phyloP scores from a whole-genome alignment of 1,140 invertebrate genomes.

The Neomicropteryx cornuta region DNA sequence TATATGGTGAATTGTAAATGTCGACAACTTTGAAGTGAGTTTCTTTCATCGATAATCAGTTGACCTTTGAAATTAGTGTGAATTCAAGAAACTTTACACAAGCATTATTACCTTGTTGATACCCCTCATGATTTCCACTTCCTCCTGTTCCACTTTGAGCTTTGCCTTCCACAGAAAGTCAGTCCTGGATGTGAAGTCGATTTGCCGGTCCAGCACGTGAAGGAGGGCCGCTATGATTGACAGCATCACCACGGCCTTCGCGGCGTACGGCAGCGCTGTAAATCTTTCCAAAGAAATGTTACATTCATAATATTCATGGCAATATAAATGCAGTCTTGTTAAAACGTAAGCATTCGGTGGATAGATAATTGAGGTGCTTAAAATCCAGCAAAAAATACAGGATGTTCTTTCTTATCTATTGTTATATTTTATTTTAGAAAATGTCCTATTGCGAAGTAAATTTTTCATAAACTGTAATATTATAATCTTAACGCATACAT shows the following conservation, averaged over 20 bases:
- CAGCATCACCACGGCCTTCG: constrained; percentile 50
- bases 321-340: background rate
- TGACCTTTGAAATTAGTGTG: background rate
- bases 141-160: constrained; percentile 82
- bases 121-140: constrained; percentile 88
- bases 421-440: too few relatives aligned
- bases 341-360: too few relatives aligned
- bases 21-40: too few relatives aligned
- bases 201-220: constrained; percentile 72
- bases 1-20: too few relatives aligned
- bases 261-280: constrained; percentile 49
- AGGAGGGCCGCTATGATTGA: constrained; percentile 53
- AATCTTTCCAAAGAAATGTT: constrained; percentile 40
- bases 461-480: too few relatives aligned
- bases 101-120: constrained; percentile 68
- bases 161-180: constrained; percentile 92
- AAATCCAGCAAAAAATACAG: too few relatives aligned
- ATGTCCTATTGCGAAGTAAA: too few relatives aligned
- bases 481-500: too few relatives aligned
- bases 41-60: too few relatives aligned
- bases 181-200: constrained; percentile 75
- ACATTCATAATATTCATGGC: background rate
- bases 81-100: background rate
- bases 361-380: too few relatives aligned
- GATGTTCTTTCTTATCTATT: too few relatives aligned